Evolutionary conservation across 2,888 invertebrate genomes (phyloP).

Genomic region (Diloba caeruleocephala): DNA sequence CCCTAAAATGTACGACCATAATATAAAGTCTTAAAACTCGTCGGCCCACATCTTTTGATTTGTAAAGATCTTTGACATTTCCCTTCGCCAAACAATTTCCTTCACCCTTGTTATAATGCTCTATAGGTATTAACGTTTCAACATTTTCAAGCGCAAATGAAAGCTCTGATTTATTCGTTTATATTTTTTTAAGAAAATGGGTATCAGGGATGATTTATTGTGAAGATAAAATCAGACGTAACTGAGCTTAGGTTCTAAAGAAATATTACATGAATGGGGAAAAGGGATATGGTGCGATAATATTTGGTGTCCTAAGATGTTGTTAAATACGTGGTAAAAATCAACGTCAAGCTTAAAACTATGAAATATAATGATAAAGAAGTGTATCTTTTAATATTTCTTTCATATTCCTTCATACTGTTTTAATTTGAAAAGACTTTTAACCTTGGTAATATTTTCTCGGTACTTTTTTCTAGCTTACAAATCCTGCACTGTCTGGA

Average conservation of each 20-base stretch:
- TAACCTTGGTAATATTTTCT: background rate
- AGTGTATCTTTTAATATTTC: no score
- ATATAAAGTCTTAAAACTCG: constrained; percentile 28
- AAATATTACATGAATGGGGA: background rate
- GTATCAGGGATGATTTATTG: constrained; percentile 3
- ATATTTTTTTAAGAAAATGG: constrained; percentile 5
- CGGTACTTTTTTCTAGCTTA: constrained; percentile 64
- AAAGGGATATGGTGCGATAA: background rate
- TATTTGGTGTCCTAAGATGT: background rate
- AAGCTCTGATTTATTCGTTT: no score
- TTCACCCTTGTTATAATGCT: constrained; percentile 18
- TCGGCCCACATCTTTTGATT: constrained; percentile 41
- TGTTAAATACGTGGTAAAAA: no score
- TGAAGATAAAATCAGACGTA: constrained; percentile 6
- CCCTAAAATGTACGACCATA: constrained; percentile 29
- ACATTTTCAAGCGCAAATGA: constrained; percentile 11
- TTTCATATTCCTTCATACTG: no score
- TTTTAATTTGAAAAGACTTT: no score
- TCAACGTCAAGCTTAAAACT: no score
- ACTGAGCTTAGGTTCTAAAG: constrained; percentile 1
- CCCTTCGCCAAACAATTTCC: constrained; percentile 7
- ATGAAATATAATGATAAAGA: no score
- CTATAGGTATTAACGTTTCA: constrained; percentile 29
- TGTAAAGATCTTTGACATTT: constrained; percentile 43
- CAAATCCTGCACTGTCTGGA: constrained; percentile 83